Conservation (phyloP, 1,140 invertebrate genomes). For the Ectropis grisescens region DNA sequence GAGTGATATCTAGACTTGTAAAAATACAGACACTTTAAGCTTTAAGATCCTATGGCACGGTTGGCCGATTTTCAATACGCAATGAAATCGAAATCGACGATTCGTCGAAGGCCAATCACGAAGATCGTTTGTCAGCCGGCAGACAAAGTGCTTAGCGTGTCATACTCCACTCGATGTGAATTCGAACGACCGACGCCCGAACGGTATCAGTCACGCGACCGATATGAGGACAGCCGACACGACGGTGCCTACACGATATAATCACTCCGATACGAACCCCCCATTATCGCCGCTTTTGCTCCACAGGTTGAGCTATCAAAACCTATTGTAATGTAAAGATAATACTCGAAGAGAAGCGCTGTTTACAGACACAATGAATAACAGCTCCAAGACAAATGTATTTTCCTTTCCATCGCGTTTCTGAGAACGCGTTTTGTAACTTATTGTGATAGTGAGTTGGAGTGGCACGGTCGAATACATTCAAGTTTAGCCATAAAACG, state of each 20-base stretch:
- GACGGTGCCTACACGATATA: slow-evolving; percentile 12
- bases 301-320: slow-evolving; percentile 21
- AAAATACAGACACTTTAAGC: no score
- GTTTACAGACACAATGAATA: slow-evolving; percentile 4
- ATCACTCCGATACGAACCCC: slow-evolving; percentile 19
- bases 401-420: no score
- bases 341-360: slow-evolving; percentile 6
- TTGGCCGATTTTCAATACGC: no score
- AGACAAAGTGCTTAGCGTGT: slow-evolving; percentile 37
- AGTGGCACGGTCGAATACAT: slow-evolving; percentile 14
- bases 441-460: slow-evolving; percentile 12
- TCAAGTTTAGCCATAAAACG: slow-evolving; percentile 23
- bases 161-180: slow-evolving; percentile 34
- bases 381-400: no score
- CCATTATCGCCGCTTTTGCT: slow-evolving; percentile 12
- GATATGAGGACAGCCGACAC: slow-evolving; percentile 8
- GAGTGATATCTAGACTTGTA: no score
- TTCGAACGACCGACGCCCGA: slow-evolving; percentile 28
- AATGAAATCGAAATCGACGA: slow-evolving; percentile 21
- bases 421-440: no score
- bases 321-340: slow-evolving; percentile 17
- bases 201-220: slow-evolving; percentile 31
- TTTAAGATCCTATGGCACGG: no score
- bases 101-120: slow-evolving; percentile 27
- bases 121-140: slow-evolving; percentile 36